These are phyloP conservation scores for Nasua narica DNA, from an alignment of 2,797 vertebrate genomes.

Conservation along the genomic window DNA sequence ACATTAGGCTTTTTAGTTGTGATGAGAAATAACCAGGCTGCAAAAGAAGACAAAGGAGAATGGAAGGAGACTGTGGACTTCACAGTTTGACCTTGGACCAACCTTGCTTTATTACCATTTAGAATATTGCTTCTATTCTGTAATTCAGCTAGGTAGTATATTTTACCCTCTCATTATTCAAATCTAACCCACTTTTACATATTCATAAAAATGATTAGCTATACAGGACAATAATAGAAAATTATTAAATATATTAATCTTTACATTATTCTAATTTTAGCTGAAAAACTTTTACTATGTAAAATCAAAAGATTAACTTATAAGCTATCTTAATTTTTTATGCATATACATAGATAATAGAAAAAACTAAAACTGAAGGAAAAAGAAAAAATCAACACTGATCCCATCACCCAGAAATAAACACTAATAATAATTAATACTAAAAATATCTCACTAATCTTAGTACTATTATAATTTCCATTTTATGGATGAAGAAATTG, in stretches of 20 bases:
- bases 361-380: neutral
- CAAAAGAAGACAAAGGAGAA: constrained; percentile 1
- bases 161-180: neutral
- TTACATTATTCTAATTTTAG: neutral
- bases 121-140: neutral
- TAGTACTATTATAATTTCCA: neutral
- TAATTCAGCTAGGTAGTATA: neutral
- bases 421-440: neutral
- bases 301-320: neutral
- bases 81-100: neutral
- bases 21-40: neutral
- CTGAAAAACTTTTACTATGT: neutral
- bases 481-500: neutral
- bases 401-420: neutral
- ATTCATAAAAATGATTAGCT: neutral
- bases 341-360: neutral
- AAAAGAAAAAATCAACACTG: neutral
- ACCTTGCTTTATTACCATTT: neutral
- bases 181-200: neutral
- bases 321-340: neutral
- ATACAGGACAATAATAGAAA: neutral
- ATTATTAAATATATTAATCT: neutral
- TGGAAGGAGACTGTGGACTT: neutral
- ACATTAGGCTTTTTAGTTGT: neutral
- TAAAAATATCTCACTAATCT: neutral